A percentile compares a stretch with the other conserved stretches of the same genome.
Evolutionary conservation across 2,888 invertebrate genomes (phyloP).

Genomic region (Epinotia bilunana): DNA sequence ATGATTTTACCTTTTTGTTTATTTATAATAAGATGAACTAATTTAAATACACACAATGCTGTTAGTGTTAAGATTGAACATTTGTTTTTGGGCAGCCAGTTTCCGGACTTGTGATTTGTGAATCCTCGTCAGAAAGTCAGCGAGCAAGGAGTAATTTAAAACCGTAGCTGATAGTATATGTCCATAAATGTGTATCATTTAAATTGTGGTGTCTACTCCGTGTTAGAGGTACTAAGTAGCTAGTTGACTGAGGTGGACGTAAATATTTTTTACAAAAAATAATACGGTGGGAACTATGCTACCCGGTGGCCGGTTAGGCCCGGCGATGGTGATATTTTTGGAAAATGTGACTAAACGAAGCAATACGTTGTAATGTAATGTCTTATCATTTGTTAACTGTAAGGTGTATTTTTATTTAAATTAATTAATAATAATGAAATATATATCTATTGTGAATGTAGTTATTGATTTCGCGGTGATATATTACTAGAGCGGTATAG

Average conservation of each 20-base stretch:
- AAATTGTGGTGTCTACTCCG: conserved; percentile 83
- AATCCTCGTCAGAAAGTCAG: conserved; percentile 67
- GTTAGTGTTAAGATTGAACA: neutral
- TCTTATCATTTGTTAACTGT: conserved; percentile 83
- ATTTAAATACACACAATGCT: neutral
- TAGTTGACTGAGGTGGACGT: conserved; percentile 79
- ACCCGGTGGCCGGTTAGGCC: conserved; percentile 52
- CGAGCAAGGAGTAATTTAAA: conserved; percentile 72
- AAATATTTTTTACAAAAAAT: conserved; percentile 79
- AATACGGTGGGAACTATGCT: conserved; percentile 7
- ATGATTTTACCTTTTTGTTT: neutral
- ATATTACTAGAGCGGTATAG: conserved; percentile 78
- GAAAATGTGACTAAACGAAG: conserved; percentile 89
- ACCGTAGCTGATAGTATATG: conserved; percentile 78
- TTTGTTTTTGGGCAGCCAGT: conserved; percentile 17
- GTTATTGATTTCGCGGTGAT: conserved; percentile 84
- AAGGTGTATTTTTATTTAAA: conserved; percentile 80
- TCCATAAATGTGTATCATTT: conserved; percentile 83
- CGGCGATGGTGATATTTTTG: conserved; percentile 86
- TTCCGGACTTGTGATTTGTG: conserved; percentile 52
- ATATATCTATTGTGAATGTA: conserved; percentile 82
- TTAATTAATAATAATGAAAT: conserved; percentile 69
- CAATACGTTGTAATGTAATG: conserved; percentile 90
- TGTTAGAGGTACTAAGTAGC: conserved; percentile 80
- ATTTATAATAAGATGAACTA: neutral